Evolutionary conservation across 2,113 vertebrate genomes (phyloP).

Genomic region (Felis chaus): DNA sequence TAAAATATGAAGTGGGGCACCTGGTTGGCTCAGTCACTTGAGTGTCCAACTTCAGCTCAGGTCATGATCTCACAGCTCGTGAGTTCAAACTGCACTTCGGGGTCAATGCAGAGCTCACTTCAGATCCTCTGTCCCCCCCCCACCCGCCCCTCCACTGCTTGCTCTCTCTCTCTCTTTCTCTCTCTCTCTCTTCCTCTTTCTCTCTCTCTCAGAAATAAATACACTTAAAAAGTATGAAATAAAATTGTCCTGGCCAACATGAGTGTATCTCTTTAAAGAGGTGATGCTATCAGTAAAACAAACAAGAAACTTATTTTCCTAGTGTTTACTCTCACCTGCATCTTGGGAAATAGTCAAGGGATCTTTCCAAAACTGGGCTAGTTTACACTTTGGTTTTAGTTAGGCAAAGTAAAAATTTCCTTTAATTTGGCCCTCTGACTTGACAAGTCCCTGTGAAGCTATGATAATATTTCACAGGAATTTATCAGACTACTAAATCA

Average conservation of each 20-base stretch:
- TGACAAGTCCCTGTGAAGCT: slow-evolving; percentile 11
- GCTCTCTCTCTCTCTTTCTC: too few species aligned
- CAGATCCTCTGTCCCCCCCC: too few species aligned
- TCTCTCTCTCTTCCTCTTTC: too few species aligned
- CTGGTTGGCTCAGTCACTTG: too few species aligned
- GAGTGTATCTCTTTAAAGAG: neutral
- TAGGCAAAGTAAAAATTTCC: neutral
- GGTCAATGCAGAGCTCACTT: too few species aligned
- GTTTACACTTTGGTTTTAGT: slow-evolving; percentile 15
- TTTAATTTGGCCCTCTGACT: slow-evolving; percentile 5
- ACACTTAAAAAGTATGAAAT: slow-evolving; percentile 19
- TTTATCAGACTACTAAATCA: slow-evolving; percentile 6
- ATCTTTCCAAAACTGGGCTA: neutral
- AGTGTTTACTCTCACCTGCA: neutral
- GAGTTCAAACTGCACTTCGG: too few species aligned
- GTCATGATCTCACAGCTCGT: too few species aligned
- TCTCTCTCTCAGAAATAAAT: too few species aligned
- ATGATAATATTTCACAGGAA: neutral
- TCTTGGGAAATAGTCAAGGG: neutral
- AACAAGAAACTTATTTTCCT: neutral
- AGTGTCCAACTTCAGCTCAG: too few species aligned
- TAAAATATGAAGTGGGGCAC: slow-evolving; percentile 4
- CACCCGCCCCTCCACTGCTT: too few species aligned
- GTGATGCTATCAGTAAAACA: neutral
- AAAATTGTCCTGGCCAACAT: neutral